These are phyloP conservation scores for Cydia amplana DNA, from an alignment of 1,140 invertebrate genomes.

Conservation along the genomic window DNA sequence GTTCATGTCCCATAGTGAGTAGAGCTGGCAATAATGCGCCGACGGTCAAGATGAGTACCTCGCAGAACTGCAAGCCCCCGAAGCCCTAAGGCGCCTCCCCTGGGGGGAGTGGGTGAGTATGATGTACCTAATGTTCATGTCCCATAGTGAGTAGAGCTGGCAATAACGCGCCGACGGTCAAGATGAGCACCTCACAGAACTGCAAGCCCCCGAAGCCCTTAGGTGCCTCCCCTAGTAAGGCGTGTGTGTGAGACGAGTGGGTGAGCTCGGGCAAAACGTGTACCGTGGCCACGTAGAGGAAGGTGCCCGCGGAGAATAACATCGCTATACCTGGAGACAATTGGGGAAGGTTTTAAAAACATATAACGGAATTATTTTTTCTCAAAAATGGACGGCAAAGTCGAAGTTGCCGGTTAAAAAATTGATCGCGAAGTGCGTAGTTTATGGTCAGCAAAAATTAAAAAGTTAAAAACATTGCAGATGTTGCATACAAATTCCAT, in stretches of 20 bases:
- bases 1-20: conserved; percentile 95
- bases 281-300: conserved; percentile 98
- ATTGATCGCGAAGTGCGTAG: no score
- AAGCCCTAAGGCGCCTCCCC: conserved; percentile 74
- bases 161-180: conserved; percentile 91
- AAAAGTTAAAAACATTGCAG: no score
- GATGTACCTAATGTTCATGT: conserved; percentile 89
- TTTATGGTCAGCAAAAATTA: no score
- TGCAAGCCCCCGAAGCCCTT: conserved; percentile 83
- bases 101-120: conserved; percentile 38
- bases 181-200: conserved; percentile 88
- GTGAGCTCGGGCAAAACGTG: conserved; percentile 98
- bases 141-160: conserved; percentile 94
- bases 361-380: no score
- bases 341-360: no score
- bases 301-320: conserved; percentile 99
- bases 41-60: conserved; percentile 90
- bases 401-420: no score
- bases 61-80: conserved; percentile 85
- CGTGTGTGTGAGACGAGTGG: conserved; percentile 70
- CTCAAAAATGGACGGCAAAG: no score
- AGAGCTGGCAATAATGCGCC: conserved; percentile 93
- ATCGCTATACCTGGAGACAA: conserved; percentile 91
- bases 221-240: conserved; percentile 56
- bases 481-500: no score